Base-by-base conservation (phyloP, 30 jellyfish, hydroid and myxozoan species). In the Pseudorhiza aurosa region DNA sequence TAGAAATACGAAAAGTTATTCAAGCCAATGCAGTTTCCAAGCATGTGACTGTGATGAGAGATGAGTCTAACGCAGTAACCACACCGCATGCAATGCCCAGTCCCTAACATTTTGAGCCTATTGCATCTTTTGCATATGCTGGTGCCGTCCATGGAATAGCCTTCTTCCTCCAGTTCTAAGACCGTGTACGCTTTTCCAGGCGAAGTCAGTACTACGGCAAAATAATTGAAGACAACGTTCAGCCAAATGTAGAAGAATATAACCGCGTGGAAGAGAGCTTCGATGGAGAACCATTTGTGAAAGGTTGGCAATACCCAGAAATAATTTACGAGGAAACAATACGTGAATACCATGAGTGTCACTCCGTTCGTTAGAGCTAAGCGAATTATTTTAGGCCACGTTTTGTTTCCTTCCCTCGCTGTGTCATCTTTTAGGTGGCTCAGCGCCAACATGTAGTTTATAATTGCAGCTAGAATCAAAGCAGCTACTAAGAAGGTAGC, bases 21-120 rank as follows among this genome's bases (percentile, higher is more conserved):
- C 65, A 90, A 49, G 4, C 97, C 97, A 44, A 90, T 28, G 72
- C 97, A 90, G 87, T 90, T 90, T 47, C 77, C 84, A 17, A 73
- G 73, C 2, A 82, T 12, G 49, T 51, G 36, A 57, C 97, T 70
- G 51, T 90, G 97, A 40, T 90, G 97, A 2, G 96, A 82, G 9
- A 75, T 0, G 71, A 83, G 82, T 30, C 96, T 36, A n/a, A 83
- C 85, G 27, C 97, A 90, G 22, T 15, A 53, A 10, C 69, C 71
- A 49, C 97, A 90, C 12, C 1, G 18, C 6, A 39, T 18, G 35
- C 97, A 90, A 36, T 90, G 97, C 29, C 70, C 90, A n/a, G 95
- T 82, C 0, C 95, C 96, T 9, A 32, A 62, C 47, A 82, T 45
- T 83, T 77, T 68, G 10, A 90, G 55, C 30, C 97, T 68, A 0